Evolutionary conservation across 2,797 vertebrate genomes (phyloP), one percentile per base, ranked within the genome.

Genomic region (Cheirogaleus major): DNA sequence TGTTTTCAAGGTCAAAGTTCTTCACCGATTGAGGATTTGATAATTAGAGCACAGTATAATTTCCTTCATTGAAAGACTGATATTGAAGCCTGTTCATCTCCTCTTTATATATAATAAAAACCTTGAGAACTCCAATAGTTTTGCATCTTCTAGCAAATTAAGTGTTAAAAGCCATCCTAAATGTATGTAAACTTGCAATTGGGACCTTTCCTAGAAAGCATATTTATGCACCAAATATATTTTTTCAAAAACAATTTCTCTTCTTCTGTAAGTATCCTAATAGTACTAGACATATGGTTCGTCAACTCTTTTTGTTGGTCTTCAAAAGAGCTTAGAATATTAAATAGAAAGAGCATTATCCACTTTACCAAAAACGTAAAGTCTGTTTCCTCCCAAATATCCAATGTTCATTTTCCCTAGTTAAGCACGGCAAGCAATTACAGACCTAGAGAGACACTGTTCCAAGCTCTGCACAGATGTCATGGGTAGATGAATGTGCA

Each of bases 381-480:
- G 41, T 79, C 72, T 57, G 27, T 89, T 93, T 95, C 22, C 91
- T 95, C 43, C 57, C 25, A 89, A 96, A 85, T 97, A 94, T 87
- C 86, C 89, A 18, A 57, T 83, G 65, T 93, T 95, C 83, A 85
- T 95, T 96, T 95, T 79, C 72, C 35, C 41, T 75, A 96, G 65
- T 67, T 83, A 45, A 90, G 65, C 41, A n/a, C 84, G 57, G 70
- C 93, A 96, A 95, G 65, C 88, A 97, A 89, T 97, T 95, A 88
- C 75, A 91, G 76, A 61, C 70, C 80, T n/a, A 23, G 12, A 73
- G 93, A 95, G 59, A 82, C 0, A 1, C 55, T 73, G 30, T 86
- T 76, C 87, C 69, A 17, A 43, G 32, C 9, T 81, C 92, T 73
- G 32, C 92, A 93, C 57, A 81, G 88, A 93, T 82, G 94, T 92